A percentile compares a stretch with the other conserved stretches of the same genome.
These are phyloP conservation scores for Sebastolobus alascanus DNA, from an alignment of 2,797 vertebrate species.

Conservation along the genomic window DNA sequence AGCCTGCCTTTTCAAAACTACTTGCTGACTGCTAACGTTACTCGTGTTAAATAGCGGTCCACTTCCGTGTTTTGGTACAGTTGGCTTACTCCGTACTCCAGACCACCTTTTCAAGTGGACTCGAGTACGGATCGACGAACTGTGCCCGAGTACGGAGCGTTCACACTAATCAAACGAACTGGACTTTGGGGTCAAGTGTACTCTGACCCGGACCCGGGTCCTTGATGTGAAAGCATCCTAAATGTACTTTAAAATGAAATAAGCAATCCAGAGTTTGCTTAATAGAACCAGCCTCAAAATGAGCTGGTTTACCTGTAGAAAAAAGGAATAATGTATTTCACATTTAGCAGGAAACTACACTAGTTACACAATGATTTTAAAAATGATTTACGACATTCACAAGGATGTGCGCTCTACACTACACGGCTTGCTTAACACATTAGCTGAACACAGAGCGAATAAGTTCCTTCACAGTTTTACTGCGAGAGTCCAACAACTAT, in stretches of 20 bases:
- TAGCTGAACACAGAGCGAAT: neutral
- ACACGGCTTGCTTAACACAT: neutral
- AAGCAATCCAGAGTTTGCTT: neutral
- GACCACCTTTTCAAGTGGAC: too few species aligned
- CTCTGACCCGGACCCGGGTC: fast-evolving
- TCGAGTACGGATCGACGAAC: too few species aligned
- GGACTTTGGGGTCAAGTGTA: too few species aligned
- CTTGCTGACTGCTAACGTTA: too few species aligned
- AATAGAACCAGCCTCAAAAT: neutral
- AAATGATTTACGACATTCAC: neutral
- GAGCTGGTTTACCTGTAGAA: neutral
- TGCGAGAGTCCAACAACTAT: neutral
- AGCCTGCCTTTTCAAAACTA: too few species aligned
- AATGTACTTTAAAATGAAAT: neutral
- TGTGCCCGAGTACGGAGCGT: too few species aligned
- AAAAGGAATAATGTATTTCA: neutral
- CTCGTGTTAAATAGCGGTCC: too few species aligned
- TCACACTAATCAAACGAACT: too few species aligned
- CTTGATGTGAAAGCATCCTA: too few species aligned
- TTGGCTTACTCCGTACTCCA: too few species aligned
- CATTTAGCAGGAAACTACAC: neutral
- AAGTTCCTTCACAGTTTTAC: neutral
- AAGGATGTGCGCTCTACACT: neutral
- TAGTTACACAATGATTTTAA: neutral
- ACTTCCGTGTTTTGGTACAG: too few species aligned